Evolutionary conservation across 2,797 vertebrate species (phyloP), one percentile per base, ranked within the genome.

Genomic region (Meda fulgida): DNA sequence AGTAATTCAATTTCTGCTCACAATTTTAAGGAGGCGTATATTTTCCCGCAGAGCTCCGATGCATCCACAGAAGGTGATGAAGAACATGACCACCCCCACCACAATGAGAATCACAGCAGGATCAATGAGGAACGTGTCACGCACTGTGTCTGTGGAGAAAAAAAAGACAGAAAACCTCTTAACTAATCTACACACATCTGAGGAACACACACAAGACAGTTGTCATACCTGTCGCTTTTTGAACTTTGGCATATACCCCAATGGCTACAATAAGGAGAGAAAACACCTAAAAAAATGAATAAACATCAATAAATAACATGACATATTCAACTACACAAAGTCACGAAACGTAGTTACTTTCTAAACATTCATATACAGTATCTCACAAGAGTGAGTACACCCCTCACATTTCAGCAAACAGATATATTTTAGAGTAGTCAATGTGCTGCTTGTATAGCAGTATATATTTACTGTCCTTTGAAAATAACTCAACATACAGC

Each of bases 41-140:
- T 96, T 96, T 91, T 96, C 95, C 88, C 94, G 87, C 60, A 96
- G 93, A 63, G 95, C 95, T 77, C 95, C 94, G 38, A 95, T 94
- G 87, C 95, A 96, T 36, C 95, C 94, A 4, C 95, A 96, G 93
- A 95, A 96, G 38, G 95, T 96, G 92, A 96, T 95, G 93, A 96
- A 95, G 93, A 96, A 96, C 94, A 96, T 95, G 90, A 96, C 93
- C 90, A 96, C 95, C 83, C 95, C 95, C 88, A 95, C 93, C 84
- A 94, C 93, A 75, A 96, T 96, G 81, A 96, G 93, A 90, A 95
- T 92, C 91, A 96, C 88, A 38, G 94, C 94, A 3, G 95, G 95
- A 91, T 96, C 95, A 84, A 96, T 92, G 80, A 96, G 89, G 91
- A 96, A 95, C 0, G 93, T 93, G 92, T 96, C 95, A 72, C 94